A percentile compares a stretch with the other conserved stretches of the same genome.
These are phyloP conservation scores for Tigriopus japonicus DNA, from an alignment of 1,140 invertebrate genomes.

Conservation along the genomic window DNA sequence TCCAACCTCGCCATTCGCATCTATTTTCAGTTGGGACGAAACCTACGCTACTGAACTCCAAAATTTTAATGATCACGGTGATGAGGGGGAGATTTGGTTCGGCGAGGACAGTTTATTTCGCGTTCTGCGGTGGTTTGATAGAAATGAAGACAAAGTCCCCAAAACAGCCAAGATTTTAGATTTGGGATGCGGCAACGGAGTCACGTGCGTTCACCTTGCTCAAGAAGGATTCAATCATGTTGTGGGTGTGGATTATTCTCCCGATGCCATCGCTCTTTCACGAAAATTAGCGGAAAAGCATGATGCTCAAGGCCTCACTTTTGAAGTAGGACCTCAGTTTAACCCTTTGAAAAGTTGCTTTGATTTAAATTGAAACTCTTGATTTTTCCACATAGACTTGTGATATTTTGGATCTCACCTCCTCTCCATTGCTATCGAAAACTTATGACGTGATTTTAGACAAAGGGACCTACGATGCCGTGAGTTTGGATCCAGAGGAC, in stretches of 20 bases:
- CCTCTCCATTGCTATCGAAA: slow-evolving; percentile 31
- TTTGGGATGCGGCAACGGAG: slow-evolving; percentile 77
- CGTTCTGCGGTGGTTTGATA: slow-evolving; percentile 19
- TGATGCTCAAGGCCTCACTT: neutral
- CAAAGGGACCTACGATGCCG: slow-evolving; percentile 85
- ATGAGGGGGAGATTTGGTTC: slow-evolving; percentile 84
- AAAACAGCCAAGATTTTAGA: slow-evolving; percentile 29
- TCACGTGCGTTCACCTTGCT: slow-evolving; percentile 53
- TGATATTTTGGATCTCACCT: neutral
- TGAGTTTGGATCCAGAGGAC: slow-evolving; percentile 53
- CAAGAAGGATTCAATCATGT: slow-evolving; percentile 25
- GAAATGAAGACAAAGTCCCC: slow-evolving; percentile 18
- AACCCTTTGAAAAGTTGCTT: too few relatives aligned
- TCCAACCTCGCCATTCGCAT: neutral
- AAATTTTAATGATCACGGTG: slow-evolving; percentile 62
- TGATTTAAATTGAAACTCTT: too few relatives aligned
- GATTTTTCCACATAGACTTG: too few relatives aligned
- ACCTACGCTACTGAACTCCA: slow-evolving; percentile 55
- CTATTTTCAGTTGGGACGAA: slow-evolving; percentile 50
- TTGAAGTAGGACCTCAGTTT: too few relatives aligned
- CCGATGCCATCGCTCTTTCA: slow-evolving; percentile 27
- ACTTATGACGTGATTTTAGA: slow-evolving; percentile 41
- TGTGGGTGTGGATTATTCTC: slow-evolving; percentile 32
- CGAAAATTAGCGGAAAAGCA: slow-evolving; percentile 20
- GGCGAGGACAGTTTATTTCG: slow-evolving; percentile 40